These are phyloP conservation scores for Margaritifera margaritifera DNA, from an alignment of 2,888 invertebrate species.

Conservation along the genomic window DNA sequence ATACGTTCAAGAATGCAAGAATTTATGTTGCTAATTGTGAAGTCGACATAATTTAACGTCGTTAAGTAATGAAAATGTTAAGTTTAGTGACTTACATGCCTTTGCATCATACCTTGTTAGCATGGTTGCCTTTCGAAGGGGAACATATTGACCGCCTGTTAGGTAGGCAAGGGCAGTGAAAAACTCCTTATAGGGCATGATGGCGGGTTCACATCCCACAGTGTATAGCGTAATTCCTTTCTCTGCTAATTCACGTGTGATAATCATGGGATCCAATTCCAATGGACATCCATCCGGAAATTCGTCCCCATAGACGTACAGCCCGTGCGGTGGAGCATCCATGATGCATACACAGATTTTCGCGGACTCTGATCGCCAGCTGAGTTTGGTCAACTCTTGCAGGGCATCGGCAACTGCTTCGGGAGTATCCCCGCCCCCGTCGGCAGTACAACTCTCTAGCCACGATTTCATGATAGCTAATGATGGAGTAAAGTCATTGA, in stretches of 20 bases:
- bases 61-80: no score
- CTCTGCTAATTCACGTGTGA: constrained; percentile 45
- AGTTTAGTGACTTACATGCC: no score
- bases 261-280: constrained; percentile 54
- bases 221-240: constrained; percentile 56
- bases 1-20: no score
- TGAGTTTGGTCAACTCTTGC: constrained; percentile 49
- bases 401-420: constrained; percentile 63
- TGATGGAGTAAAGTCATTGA: constrained; percentile 56
- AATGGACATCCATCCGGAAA: constrained; percentile 61
- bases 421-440: constrained; percentile 58
- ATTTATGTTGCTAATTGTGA: no score
- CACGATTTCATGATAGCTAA: constrained; percentile 51
- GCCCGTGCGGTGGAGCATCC: constrained; percentile 63
- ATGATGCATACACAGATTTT: constrained; percentile 59
- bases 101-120: constrained; percentile 20
- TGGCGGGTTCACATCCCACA: constrained; percentile 58
- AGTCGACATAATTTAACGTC: no score
- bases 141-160: constrained; percentile 64
- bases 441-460: constrained; percentile 47
- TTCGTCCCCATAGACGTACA: constrained; percentile 34
- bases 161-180: constrained; percentile 55
- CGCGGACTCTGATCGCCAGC: constrained; percentile 53
- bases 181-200: constrained; percentile 52
- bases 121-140: constrained; percentile 43